A percentile compares a stretch with the other conserved stretches of the same genome.
Conservation (phyloP, 1,140 invertebrate species). For the Ceratitis capitata region DNA sequence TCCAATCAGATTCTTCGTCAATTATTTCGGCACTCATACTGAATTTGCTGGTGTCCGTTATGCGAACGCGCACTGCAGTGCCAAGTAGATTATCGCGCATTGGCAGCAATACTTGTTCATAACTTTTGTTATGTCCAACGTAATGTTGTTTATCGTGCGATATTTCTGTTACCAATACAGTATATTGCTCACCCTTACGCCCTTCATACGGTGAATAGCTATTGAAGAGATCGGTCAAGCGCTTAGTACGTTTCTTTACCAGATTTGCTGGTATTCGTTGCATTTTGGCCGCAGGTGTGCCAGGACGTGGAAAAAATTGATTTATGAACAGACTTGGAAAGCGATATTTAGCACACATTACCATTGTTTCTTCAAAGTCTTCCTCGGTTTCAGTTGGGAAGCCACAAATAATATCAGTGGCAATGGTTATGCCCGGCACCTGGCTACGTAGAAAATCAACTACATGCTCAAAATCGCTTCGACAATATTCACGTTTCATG, state of each 20-base stretch:
- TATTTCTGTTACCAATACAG: conserved; percentile 91
- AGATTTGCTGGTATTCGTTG: conserved; percentile 79
- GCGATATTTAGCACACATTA: conserved; percentile 85
- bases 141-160: conserved; percentile 91
- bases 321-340: conserved; percentile 98
- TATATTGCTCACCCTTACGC: conserved; percentile 76
- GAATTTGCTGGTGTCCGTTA: conserved; percentile 82
- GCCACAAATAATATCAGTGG: conserved; percentile 98
- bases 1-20: conserved; percentile 66
- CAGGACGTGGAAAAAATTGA: conserved; percentile 95
- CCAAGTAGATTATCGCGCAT: conserved; percentile 83
- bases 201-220: conserved; percentile 87
- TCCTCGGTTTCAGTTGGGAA: conserved; percentile 95
- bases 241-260: conserved; percentile 91
- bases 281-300: conserved; percentile 94
- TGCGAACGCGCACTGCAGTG: conserved; percentile 82
- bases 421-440: conserved; percentile 85
- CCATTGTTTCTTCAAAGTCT: conserved; percentile 91
- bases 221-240: conserved; percentile 89
- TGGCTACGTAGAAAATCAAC: conserved; percentile 84
- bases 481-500: conserved; percentile 96
- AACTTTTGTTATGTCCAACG: conserved; percentile 95
- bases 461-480: conserved; percentile 88
- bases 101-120: conserved; percentile 92
- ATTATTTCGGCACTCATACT: conserved; percentile 83